Evolutionary conservation across 2,113 vertebrate genomes (phyloP).

Genomic region (Hippocampus comes): DNA sequence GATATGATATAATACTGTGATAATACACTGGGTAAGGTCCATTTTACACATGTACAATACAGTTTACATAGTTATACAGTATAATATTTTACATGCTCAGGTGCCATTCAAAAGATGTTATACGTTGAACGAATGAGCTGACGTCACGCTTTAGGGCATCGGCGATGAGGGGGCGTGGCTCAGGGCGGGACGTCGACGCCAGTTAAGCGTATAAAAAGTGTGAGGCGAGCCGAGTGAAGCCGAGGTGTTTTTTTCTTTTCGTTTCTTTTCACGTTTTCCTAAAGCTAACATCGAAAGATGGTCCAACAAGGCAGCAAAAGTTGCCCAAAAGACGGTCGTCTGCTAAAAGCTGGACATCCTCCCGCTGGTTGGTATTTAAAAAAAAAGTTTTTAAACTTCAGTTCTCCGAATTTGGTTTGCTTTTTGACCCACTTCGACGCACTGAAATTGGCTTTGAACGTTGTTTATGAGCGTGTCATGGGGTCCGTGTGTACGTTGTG

Average conservation of each 20-base stretch:
- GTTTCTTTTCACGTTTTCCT: no score
- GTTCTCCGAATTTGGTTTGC: not conserved
- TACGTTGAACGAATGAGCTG: not conserved
- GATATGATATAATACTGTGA: no score
- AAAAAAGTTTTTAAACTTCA: not conserved
- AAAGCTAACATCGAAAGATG: slow-evolving; percentile 32
- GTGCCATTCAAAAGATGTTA: not conserved
- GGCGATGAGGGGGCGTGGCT: not conserved
- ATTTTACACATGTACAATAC: no score
- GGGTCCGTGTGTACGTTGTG: not conserved
- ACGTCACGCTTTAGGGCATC: not conserved
- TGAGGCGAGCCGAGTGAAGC: not conserved
- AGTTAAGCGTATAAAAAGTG: slow-evolving; percentile 54
- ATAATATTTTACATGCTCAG: no score
- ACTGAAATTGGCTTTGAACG: not conserved
- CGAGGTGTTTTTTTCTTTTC: not conserved
- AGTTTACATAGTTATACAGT: no score
- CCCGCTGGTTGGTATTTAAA: slow-evolving; percentile 66
- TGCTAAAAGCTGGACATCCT: slow-evolving; percentile 70
- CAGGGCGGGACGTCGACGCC: slow-evolving; percentile 21
- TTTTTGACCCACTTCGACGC: not conserved
- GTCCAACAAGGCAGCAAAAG: slow-evolving; percentile 62
- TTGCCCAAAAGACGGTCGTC: slow-evolving; percentile 31
- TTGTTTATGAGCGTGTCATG: not conserved
- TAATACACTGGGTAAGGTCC: no score